A percentile compares a stretch with the other conserved stretches of the same genome.
Conservation (phyloP, 2,888 invertebrate species). For the Eupithecia abbreviata region DNA sequence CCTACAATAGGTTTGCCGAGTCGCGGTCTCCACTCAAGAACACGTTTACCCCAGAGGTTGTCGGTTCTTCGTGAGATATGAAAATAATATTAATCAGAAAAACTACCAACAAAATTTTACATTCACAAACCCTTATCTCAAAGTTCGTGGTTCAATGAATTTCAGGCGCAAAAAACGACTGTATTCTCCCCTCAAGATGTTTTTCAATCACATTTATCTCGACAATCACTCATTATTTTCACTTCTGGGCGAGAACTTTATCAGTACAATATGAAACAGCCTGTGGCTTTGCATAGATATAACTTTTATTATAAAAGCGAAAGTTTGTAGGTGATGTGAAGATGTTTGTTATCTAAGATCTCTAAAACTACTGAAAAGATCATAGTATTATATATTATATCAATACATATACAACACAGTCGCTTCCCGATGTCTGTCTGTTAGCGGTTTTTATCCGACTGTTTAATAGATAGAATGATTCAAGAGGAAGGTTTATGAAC, state of each 20-base stretch:
- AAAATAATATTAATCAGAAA: too few relatives aligned
- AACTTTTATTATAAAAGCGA: neutral
- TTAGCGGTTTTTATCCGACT: too few relatives aligned
- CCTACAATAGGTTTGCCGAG: too few relatives aligned
- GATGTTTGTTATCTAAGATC: neutral
- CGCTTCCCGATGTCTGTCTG: too few relatives aligned
- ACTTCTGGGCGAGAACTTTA: conserved; percentile 29
- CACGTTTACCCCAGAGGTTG: too few relatives aligned
- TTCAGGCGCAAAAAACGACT: conserved; percentile 6
- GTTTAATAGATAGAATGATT: too few relatives aligned
- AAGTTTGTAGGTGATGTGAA: neutral
- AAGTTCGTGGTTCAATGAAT: conserved; percentile 11
- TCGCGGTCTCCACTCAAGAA: too few relatives aligned
- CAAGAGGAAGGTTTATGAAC: too few relatives aligned
- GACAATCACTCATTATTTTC: conserved; percentile 39
- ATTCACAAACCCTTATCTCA: conserved; percentile 13
- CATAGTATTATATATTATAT: too few relatives aligned
- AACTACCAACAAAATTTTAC: neutral
- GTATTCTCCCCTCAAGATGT: conserved; percentile 19
- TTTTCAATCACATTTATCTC: conserved; percentile 32
- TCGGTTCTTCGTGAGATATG: too few relatives aligned
- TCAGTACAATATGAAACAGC: neutral
- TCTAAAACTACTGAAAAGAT: too few relatives aligned
- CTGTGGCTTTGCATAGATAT: conserved; percentile 14
- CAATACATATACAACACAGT: too few relatives aligned